Conservation (phyloP, 2,797 vertebrate species). For the Sebastes kiyomatsui region DNA sequence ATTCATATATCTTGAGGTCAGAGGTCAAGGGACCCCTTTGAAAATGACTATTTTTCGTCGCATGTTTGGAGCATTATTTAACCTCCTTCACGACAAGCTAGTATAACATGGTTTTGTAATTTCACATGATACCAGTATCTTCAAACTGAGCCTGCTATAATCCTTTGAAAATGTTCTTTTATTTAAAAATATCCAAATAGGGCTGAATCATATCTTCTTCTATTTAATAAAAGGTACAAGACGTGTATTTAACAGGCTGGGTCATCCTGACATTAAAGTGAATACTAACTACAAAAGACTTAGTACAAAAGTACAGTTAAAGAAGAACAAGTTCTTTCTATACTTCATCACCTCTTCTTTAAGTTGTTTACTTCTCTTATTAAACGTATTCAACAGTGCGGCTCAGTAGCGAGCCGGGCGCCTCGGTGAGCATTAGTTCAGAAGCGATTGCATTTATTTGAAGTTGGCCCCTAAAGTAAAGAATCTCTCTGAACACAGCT, state of each 20-base stretch:
- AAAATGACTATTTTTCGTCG: no score
- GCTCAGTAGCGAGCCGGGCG: neutral
- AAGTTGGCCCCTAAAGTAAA: constrained; percentile 36
- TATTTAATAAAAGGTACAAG: neutral
- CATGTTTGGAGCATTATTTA: no score
- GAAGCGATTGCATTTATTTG: constrained; percentile 35
- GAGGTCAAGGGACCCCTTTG: no score
- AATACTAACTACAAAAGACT: neutral
- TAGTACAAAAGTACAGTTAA: neutral
- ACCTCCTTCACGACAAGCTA: no score
- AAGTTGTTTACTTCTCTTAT: neutral
- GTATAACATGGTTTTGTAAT: no score
- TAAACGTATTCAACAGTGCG: neutral
- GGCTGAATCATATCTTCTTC: neutral
- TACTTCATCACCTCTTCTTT: neutral
- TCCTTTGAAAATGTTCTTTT: neutral
- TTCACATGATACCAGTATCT: no score
- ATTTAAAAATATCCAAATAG: neutral
- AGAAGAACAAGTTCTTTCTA: neutral
- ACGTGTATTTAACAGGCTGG: neutral
- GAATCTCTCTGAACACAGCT: constrained; percentile 54
- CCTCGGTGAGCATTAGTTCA: constrained; percentile 9
- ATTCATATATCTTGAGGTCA: no score
- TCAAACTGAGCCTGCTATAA: no score
- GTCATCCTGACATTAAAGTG: neutral